Percentiles rank a stretch among this genome's conserved stretches.
Evolutionary conservation across 2,797 vertebrate species (phyloP).

Genomic region (Acomys russatus): DNA sequence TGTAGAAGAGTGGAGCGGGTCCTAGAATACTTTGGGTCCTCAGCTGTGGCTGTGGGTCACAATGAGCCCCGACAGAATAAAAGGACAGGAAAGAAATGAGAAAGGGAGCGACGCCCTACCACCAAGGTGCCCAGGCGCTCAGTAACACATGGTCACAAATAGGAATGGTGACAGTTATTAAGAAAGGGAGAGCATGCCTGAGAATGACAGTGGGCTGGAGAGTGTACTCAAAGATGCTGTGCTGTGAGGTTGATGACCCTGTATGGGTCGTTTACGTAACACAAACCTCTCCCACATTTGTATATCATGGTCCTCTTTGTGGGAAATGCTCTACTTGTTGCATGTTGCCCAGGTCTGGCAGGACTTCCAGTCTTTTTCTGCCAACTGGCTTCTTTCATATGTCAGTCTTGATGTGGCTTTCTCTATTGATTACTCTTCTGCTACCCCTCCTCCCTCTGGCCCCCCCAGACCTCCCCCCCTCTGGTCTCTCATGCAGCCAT

Average conservation of each 20-base stretch:
- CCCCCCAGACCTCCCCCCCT: too few species aligned
- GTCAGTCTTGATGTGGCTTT: neutral
- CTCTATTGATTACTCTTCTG: too few species aligned
- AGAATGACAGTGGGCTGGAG: neutral
- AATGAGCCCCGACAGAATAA: too few species aligned
- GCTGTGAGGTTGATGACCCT: too few species aligned
- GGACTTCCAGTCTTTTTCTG: neutral
- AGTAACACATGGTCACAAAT: neutral
- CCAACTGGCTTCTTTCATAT: neutral
- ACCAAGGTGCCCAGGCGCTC: neutral
- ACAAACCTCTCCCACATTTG: neutral
- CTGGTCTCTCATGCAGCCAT: neutral
- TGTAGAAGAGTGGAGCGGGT: neutral
- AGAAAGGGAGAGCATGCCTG: neutral
- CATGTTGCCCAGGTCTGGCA: too few species aligned
- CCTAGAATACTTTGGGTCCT: too few species aligned
- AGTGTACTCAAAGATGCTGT: neutral
- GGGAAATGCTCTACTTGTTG: neutral
- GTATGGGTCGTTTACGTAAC: neutral
- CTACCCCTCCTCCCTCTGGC: too few species aligned
- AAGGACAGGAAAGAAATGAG: neutral
- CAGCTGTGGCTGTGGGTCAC: neutral
- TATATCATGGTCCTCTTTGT: too few species aligned
- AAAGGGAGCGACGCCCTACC: neutral
- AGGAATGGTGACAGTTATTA: neutral